Evolutionary conservation across 2,888 invertebrate species (phyloP).

Genomic region (Lepas anatifera): DNA sequence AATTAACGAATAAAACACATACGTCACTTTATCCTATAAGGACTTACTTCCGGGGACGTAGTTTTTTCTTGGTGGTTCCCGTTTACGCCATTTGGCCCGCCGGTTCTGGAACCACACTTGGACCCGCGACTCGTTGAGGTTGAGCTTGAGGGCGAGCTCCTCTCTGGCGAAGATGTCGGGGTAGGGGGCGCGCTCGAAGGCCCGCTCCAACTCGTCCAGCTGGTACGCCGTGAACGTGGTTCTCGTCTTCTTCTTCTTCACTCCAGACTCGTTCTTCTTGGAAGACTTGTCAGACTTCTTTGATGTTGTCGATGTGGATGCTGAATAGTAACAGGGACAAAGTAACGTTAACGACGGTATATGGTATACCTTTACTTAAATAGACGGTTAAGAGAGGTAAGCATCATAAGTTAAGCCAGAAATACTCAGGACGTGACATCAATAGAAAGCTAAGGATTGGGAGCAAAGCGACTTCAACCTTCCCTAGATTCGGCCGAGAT

Average conservation of each 20-base stretch:
- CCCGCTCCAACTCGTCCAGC: slow-evolving; percentile 80
- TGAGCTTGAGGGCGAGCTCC: slow-evolving; percentile 79
- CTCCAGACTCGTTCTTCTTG: slow-evolving; percentile 18
- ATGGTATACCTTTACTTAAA: too few relatives aligned
- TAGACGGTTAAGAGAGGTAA: too few relatives aligned
- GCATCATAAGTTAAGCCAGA: too few relatives aligned
- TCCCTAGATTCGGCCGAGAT: too few relatives aligned
- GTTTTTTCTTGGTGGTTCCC: slow-evolving; percentile 79
- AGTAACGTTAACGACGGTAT: too few relatives aligned
- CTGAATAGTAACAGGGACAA: background rate
- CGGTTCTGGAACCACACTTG: slow-evolving; percentile 80
- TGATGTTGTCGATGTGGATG: background rate
- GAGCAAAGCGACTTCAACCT: too few relatives aligned
- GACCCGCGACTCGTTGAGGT: slow-evolving; percentile 61
- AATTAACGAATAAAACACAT: too few relatives aligned
- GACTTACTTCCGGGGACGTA: slow-evolving; percentile 24
- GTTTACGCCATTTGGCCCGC: slow-evolving; percentile 85
- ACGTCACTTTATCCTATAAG: too few relatives aligned
- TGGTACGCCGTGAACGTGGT: slow-evolving; percentile 94
- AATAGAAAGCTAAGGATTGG: too few relatives aligned
- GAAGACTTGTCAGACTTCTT: slow-evolving; percentile 22
- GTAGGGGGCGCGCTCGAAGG: slow-evolving; percentile 89
- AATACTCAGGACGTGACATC: too few relatives aligned
- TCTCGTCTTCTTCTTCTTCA: slow-evolving; percentile 34
- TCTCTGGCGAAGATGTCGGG: slow-evolving; percentile 93